phyloP scores from a whole-genome alignment of 2,797 vertebrate genomes.

The Lepus oiostolus region DNA sequence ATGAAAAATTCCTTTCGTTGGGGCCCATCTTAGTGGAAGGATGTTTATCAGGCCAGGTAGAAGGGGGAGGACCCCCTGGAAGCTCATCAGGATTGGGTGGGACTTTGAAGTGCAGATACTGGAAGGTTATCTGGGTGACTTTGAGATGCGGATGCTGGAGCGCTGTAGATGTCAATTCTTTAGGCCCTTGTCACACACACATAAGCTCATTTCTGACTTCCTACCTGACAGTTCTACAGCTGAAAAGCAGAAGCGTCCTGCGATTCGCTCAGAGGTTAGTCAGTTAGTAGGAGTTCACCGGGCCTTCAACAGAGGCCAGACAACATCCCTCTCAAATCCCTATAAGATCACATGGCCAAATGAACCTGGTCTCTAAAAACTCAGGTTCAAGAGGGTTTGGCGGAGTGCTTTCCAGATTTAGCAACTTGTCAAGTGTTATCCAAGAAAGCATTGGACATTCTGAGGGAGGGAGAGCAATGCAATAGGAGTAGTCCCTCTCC shows the following conservation, averaged over 20 bases:
- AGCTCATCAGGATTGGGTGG: too few relatives aligned
- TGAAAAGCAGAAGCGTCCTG: background rate
- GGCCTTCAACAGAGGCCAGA: background rate
- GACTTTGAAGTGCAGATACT: too few relatives aligned
- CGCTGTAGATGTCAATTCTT: too few relatives aligned
- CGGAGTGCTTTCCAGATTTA: background rate
- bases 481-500: background rate
- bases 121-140: too few relatives aligned
- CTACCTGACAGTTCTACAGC: too few relatives aligned
- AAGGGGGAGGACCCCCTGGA: too few relatives aligned
- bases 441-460: conserved; percentile 20
- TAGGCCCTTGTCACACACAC: too few relatives aligned
- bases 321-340: background rate
- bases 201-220: too few relatives aligned
- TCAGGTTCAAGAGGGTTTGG: conserved; percentile 1
- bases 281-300: background rate
- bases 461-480: background rate
- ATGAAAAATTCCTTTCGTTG: too few relatives aligned
- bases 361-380: background rate
- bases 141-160: too few relatives aligned
- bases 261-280: background rate
- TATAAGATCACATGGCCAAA: background rate
- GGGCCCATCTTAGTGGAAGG: too few relatives aligned
- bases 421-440: background rate
- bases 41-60: too few relatives aligned